These are phyloP conservation scores for Procambarus clarkii DNA, from an alignment of 1,140 invertebrate species.

Conservation along the genomic window DNA sequence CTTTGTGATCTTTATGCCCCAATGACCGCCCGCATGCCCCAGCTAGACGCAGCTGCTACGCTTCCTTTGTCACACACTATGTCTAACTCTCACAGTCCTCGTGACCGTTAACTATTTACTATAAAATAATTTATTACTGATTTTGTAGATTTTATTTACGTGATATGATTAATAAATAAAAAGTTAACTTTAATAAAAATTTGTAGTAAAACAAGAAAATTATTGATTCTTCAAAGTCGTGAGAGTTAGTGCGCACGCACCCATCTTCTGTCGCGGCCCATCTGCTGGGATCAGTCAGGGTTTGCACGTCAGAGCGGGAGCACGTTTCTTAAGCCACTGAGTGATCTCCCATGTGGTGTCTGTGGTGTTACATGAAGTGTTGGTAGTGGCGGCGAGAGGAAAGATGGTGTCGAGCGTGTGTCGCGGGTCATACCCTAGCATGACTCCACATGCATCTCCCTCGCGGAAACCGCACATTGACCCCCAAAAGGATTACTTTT, in stretches of 20 bases:
- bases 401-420: conserved; percentile 71
- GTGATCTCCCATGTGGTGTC: conserved; percentile 68
- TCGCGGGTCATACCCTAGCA: conserved; percentile 62
- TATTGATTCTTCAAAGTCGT: conserved; percentile 40
- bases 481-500: conserved; percentile 71
- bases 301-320: conserved; percentile 60
- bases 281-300: conserved; percentile 67
- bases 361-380: conserved; percentile 56
- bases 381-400: conserved; percentile 54
- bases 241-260: conserved; percentile 64
- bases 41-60: conserved; percentile 70
- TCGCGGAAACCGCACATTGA: conserved; percentile 57
- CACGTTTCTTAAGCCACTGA: conserved; percentile 61
- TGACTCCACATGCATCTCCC: conserved; percentile 56
- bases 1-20: conserved; percentile 70
- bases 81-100: conserved; percentile 54
- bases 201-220: conserved; percentile 3
- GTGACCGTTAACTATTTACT: background rate
- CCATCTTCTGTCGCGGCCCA: conserved; percentile 57
- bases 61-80: conserved; percentile 70
- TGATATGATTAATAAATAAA: background rate
- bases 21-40: conserved; percentile 69
- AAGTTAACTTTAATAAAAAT: background rate
- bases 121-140: background rate
- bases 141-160: background rate